These are phyloP conservation scores for Eilema caniola DNA, from an alignment of 2,888 invertebrate genomes.

Conservation along the genomic window DNA sequence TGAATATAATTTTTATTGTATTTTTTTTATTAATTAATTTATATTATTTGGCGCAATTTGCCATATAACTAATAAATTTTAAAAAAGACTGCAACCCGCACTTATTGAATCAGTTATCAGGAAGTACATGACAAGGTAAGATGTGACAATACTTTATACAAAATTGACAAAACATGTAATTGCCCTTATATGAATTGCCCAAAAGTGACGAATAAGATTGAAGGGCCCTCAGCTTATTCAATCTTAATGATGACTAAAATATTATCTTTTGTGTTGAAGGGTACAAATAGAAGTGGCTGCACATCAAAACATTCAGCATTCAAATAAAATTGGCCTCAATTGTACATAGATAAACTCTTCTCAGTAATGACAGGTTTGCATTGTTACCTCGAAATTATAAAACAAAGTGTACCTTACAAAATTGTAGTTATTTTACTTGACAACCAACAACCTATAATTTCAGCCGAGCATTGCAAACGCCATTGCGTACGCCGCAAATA, in stretches of 20 bases:
- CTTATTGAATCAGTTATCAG: too few relatives aligned
- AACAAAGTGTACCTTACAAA: conserved; percentile 22
- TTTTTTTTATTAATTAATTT: too few relatives aligned
- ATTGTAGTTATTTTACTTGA: conserved; percentile 27
- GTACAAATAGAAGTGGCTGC: neutral
- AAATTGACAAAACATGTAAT: neutral
- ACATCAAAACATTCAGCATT: conserved; percentile 6
- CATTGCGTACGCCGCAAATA: conserved; percentile 33
- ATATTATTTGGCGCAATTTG: too few relatives aligned
- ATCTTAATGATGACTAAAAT: neutral
- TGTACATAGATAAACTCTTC: conserved; percentile 16
- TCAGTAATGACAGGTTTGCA: conserved; percentile 16
- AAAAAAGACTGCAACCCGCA: too few relatives aligned
- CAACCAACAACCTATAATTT: conserved; percentile 28
- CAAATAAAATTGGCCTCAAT: conserved; percentile 15
- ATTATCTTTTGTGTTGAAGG: neutral
- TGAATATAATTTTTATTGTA: too few relatives aligned
- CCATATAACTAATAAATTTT: too few relatives aligned
- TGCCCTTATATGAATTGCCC: neutral
- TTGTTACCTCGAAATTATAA: conserved; percentile 26
- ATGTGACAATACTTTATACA: neutral
- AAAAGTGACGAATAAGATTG: neutral
- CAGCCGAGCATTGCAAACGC: conserved; percentile 36
- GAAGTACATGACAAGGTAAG: too few relatives aligned
- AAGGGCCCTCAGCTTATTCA: neutral